Evolutionary conservation across 2,797 vertebrate genomes (phyloP).

Genomic region (Darevskia mixta): DNA sequence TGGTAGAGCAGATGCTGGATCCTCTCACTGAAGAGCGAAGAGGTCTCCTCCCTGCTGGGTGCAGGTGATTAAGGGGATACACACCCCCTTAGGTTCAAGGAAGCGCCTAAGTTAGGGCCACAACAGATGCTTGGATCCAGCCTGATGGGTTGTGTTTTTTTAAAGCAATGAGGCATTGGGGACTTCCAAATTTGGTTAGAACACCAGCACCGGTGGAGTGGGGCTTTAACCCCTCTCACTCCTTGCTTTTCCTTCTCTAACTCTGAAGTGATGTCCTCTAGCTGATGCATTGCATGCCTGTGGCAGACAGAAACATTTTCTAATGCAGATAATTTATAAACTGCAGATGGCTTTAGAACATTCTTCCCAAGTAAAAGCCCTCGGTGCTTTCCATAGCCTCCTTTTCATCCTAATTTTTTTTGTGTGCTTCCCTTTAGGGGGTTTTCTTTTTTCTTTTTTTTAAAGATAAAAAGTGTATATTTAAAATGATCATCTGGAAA

Average conservation of each 20-base stretch:
- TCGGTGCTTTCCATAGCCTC: not conserved
- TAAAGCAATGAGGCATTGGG: not conserved
- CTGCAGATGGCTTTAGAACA: slow-evolving; percentile 4
- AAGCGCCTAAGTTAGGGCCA: not conserved
- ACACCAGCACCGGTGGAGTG: not conserved
- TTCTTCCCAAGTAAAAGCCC: not conserved
- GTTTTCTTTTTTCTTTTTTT: not conserved
- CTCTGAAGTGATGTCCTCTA: slow-evolving; percentile 9
- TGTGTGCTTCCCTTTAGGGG: slow-evolving; percentile 5
- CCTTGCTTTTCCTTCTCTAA: not conserved
- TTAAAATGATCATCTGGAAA: slow-evolving; percentile 21
- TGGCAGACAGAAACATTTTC: not conserved
- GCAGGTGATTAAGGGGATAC: slow-evolving; percentile 27
- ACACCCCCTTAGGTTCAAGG: not conserved
- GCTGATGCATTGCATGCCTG: not conserved
- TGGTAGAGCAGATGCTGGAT: slow-evolving; percentile 3
- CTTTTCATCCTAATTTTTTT: not conserved
- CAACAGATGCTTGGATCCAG: not conserved
- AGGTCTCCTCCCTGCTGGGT: slow-evolving; percentile 5
- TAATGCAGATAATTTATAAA: not conserved
- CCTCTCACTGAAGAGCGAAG: not conserved
- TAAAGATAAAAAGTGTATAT: not conserved
- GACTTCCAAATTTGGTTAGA: not conserved
- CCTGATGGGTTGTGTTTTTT: not conserved
- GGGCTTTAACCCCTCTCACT: not conserved